Conservation (phyloP, 1,140 invertebrate genomes). For the Panagrolaimus sp. region DNA sequence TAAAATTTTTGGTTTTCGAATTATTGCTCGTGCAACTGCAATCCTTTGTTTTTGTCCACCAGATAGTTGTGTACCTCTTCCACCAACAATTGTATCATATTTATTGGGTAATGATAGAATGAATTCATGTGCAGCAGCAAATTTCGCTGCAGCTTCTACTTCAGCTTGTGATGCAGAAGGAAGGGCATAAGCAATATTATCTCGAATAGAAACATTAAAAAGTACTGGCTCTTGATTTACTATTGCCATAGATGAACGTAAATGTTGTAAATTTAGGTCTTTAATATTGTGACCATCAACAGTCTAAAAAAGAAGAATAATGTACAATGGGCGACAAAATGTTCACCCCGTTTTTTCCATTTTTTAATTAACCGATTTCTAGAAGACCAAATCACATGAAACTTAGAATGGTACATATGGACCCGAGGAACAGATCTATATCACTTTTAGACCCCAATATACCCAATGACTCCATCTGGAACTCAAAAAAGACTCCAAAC, state of each 20-base stretch:
- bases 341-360: too few relatives aligned
- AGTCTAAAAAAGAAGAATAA: too few relatives aligned
- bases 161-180: slow-evolving; percentile 59
- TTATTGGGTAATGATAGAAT: not conserved
- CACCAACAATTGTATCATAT: slow-evolving; percentile 59
- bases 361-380: too few relatives aligned
- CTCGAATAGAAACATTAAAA: slow-evolving; percentile 45
- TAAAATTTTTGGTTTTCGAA: slow-evolving; percentile 59
- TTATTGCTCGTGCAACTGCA: slow-evolving; percentile 56
- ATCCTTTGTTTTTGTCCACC: slow-evolving; percentile 60
- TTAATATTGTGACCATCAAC: slow-evolving; percentile 20
- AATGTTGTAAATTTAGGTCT: slow-evolving; percentile 21
- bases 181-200: slow-evolving; percentile 69
- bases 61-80: slow-evolving; percentile 62
- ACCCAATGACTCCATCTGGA: too few relatives aligned
- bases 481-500: too few relatives aligned
- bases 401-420: too few relatives aligned
- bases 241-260: slow-evolving; percentile 23
- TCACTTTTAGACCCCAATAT: too few relatives aligned
- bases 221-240: slow-evolving; percentile 59
- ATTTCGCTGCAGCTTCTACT: slow-evolving; percentile 17
- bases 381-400: too few relatives aligned
- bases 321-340: too few relatives aligned
- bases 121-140: slow-evolving; percentile 16
- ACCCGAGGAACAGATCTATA: too few relatives aligned